phyloP scores from a whole-genome alignment of 2,113 vertebrate genomes.

The Plotosus lineatus region DNA sequence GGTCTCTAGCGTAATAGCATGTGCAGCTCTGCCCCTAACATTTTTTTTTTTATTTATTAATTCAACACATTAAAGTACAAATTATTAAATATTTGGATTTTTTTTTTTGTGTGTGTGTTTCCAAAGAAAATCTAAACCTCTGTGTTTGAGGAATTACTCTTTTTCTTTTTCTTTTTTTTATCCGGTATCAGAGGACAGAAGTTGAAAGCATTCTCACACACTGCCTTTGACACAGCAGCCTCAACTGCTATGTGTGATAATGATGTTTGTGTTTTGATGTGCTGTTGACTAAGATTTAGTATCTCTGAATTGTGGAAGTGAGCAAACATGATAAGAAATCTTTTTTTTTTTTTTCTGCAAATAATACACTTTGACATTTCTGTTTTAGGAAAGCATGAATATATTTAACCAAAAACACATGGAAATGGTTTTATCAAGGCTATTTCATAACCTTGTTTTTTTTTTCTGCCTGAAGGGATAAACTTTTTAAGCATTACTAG shows the following conservation, averaged over 20 bases:
- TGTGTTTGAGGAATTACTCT: neutral
- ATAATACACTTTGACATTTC: neutral
- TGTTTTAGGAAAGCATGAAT: neutral
- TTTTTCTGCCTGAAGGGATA: neutral
- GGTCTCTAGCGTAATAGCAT: too few species aligned
- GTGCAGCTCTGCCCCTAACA: too few species aligned
- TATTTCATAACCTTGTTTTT: neutral
- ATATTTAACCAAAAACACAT: neutral
- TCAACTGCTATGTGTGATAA: constrained; percentile 57
- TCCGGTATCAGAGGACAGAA: neutral
- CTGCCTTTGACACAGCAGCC: neutral
- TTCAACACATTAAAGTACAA: neutral
- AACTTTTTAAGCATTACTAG: too few species aligned
- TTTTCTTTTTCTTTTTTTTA: neutral
- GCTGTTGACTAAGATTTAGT: neutral
- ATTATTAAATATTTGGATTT: too few species aligned
- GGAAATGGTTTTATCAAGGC: neutral
- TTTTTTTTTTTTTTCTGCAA: neutral
- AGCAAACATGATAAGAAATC: too few species aligned
- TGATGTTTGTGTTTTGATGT: constrained; percentile 43
- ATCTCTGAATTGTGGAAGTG: too few species aligned
- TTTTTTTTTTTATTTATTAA: neutral
- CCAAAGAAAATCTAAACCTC: neutral
- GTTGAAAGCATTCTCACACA: neutral
- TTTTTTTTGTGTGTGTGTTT: neutral